Base-by-base conservation (phyloP, 2,888 invertebrate genomes). In the Athalia circularis region DNA sequence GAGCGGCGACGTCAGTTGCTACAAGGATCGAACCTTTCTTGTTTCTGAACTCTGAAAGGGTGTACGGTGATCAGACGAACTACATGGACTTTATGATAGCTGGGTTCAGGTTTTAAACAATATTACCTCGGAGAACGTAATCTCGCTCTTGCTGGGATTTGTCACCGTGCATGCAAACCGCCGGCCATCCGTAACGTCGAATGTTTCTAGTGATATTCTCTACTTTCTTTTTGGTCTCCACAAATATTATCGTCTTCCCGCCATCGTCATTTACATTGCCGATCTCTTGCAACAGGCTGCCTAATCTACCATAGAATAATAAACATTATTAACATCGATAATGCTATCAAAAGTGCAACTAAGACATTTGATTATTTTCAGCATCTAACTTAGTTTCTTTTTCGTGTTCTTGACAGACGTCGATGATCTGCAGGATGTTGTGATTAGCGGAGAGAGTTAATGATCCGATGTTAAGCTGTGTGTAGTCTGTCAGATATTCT, bases 1-100 rank as follows among this genome's bases (percentile, higher is more conserved):
- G 93, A 75, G 99, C 98, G 83, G 99, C 99, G 88, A 99, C 99
- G 92, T 99, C 99, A 81, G 99, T 99, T 86, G 99, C 99, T 83
- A 99, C 96, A 84, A 99, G 93, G 89, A 99, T 98, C 83, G 95
- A 95, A 78, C 96, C 95, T 91, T 96, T 95, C 84, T 97, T 96
- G 86, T 94, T 95, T 85, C 97, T 94, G 92, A 98, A 98, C 90
- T 97, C 97, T 91, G 89, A 77, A 88, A 88, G 83, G 81, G 8
- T 80, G 70, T 79, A 61, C 13, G 79, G 79, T 29, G 74, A 64
- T 8, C 11, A 15, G 8, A 79, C 50, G 29, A 2, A 2, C 29
- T 29, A 2, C 29, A 29, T 29, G 29, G 29, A 29, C 2, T 29
- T 29, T 29, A 29, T 29, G 29, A 29, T 29, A 29, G 29, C 29